Conservation (phyloP, 2,888 invertebrate species). For the Spisula subtruncata region DNA sequence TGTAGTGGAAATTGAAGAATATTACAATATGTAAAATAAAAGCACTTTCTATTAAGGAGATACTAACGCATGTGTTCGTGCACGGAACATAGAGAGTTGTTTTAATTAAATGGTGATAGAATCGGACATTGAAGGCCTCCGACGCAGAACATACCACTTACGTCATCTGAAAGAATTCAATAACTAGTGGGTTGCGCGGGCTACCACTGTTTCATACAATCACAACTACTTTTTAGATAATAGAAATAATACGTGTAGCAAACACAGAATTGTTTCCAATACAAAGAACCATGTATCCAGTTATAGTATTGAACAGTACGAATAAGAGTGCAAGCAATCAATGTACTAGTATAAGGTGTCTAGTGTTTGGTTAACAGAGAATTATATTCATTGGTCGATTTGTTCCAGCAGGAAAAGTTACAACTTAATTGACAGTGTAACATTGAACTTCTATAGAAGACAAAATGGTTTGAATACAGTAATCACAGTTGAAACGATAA, state of each 20-base stretch:
- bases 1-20: too few relatives aligned
- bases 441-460: not conserved
- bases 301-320: not conserved
- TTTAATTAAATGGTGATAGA: too few relatives aligned
- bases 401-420: constrained; percentile 2
- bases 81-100: too few relatives aligned
- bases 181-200: not conserved
- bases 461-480: not conserved
- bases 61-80: too few relatives aligned
- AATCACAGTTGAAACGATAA: too few relatives aligned
- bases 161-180: not conserved
- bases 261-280: not conserved
- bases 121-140: too few relatives aligned
- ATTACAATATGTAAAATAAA: too few relatives aligned
- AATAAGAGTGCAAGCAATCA: not conserved
- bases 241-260: not conserved
- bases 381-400: not conserved
- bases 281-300: not conserved
- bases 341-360: not conserved
- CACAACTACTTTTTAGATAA: not conserved
- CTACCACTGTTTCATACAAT: not conserved
- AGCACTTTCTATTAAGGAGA: too few relatives aligned
- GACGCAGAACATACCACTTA: too few relatives aligned
- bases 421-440: not conserved
- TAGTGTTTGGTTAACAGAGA: not conserved